phyloP scores from a whole-genome alignment of 1,140 invertebrate genomes.

The Aethina tumida region DNA sequence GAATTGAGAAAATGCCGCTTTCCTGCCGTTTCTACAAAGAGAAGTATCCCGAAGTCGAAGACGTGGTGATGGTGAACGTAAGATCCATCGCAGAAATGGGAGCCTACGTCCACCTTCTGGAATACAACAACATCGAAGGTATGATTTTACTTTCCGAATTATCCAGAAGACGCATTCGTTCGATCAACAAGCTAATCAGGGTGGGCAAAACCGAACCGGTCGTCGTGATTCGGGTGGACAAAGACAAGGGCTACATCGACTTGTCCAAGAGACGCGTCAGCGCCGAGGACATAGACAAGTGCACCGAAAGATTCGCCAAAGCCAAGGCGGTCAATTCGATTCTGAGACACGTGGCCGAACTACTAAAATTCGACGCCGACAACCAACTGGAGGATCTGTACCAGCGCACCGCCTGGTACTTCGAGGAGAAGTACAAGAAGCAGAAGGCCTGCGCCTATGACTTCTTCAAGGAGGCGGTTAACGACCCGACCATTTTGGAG shows the following conservation, averaged over 20 bases:
- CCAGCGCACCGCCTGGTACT: slow-evolving; percentile 95
- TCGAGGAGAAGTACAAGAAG: slow-evolving; percentile 97
- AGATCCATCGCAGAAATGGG: slow-evolving; percentile 99
- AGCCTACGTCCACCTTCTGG: slow-evolving; percentile 94
- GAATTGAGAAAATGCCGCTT: slow-evolving; percentile 65
- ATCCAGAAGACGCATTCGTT: slow-evolving; percentile 94
- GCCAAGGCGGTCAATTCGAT: slow-evolving; percentile 99
- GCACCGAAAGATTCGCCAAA: slow-evolving; percentile 96
- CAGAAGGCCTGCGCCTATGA: slow-evolving; percentile 90
- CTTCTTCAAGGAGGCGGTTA: slow-evolving; percentile 97
- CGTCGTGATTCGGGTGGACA: slow-evolving; percentile 98
- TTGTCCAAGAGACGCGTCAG: slow-evolving; percentile 97
- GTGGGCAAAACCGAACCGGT: slow-evolving; percentile 98
- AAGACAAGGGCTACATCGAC: slow-evolving; percentile 99
- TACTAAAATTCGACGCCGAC: slow-evolving; percentile 83
- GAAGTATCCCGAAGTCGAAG: slow-evolving; percentile 96
- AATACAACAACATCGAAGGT: slow-evolving; percentile 99
- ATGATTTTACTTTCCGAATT: slow-evolving; percentile 94
- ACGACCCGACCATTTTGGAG: slow-evolving; percentile 86
- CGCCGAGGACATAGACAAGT: slow-evolving; percentile 94
- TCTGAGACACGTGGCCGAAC: slow-evolving; percentile 91
- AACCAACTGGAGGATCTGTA: slow-evolving; percentile 93
- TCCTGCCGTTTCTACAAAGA: slow-evolving; percentile 97
- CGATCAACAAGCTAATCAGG: slow-evolving; percentile 98
- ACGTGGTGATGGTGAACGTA: slow-evolving; percentile 99